phyloP scores from a whole-genome alignment of 2,113 vertebrate species.

The Cololabis saira region DNA sequence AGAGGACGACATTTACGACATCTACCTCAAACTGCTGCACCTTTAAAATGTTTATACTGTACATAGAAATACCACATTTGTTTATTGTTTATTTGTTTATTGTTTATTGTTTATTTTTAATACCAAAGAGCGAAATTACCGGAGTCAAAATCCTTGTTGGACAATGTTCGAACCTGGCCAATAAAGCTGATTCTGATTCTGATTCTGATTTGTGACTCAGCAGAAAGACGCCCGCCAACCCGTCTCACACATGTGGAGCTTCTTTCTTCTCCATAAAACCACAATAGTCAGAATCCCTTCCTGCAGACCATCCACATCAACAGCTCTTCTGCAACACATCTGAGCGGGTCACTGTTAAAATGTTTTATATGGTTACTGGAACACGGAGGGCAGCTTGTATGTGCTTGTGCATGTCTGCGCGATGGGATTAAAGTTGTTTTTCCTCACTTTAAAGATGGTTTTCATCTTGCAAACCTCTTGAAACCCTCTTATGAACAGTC shows the following conservation, averaged over 20 bases:
- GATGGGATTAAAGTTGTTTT: background rate
- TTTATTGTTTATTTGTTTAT: too few relatives aligned
- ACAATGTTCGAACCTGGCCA: too few relatives aligned
- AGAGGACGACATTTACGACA: constrained; percentile 13
- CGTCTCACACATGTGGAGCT: constrained; percentile 30
- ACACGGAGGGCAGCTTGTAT: constrained; percentile 5
- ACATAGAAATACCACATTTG: too few relatives aligned
- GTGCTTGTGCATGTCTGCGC: too few relatives aligned
- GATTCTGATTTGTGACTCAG: too few relatives aligned
- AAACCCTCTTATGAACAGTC: constrained; percentile 7
- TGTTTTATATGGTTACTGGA: constrained; percentile 46
- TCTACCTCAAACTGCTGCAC: too few relatives aligned
- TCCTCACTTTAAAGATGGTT: constrained; percentile 9
- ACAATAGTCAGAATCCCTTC: constrained; percentile 37
- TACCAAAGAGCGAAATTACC: too few relatives aligned
- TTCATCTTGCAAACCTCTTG: constrained; percentile 7
- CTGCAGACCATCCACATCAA: constrained; percentile 28
- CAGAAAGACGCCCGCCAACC: constrained; percentile 3
- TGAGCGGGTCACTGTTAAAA: too few relatives aligned
- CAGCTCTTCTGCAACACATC: background rate
- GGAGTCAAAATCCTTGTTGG: too few relatives aligned
- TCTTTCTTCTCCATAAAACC: constrained; percentile 33
- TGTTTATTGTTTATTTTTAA: too few relatives aligned
- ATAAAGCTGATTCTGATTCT: too few relatives aligned
- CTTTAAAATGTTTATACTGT: too few relatives aligned